A percentile compares a stretch with the other conserved stretches of the same genome.
These are phyloP conservation scores for zebrafish (Danio rerio) DNA, from an alignment of 2,113 vertebrate genomes.

Conservation along the genomic window DNA sequence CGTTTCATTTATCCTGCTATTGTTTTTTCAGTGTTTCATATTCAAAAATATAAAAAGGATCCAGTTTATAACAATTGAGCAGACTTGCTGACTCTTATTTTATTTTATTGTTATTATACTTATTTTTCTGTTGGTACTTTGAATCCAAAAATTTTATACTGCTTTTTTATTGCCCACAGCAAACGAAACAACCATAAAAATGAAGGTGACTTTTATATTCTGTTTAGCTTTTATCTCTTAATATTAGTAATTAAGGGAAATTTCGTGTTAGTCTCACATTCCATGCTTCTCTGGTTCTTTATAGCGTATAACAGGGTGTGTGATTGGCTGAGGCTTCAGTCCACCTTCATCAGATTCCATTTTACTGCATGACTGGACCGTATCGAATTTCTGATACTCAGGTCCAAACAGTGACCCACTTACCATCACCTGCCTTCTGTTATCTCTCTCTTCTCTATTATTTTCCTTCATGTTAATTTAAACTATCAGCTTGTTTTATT, in stretches of 20 bases:
- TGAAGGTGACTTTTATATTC: neutral
- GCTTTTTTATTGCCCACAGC: slow-evolving; percentile 5
- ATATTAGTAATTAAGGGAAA: slow-evolving; percentile 1
- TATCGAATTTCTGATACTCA: neutral
- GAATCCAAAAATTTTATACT: neutral
- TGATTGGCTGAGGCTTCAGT: slow-evolving; percentile 25
- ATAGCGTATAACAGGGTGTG: neutral
- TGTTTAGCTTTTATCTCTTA: neutral
- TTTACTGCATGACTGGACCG: slow-evolving; percentile 3
- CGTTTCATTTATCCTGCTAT: neutral
- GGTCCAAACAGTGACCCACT: slow-evolving; percentile 8
- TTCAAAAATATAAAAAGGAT: neutral
- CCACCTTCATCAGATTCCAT: slow-evolving; percentile 22
- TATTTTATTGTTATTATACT: too few species aligned
- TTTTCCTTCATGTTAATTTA: neutral
- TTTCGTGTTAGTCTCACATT: neutral
- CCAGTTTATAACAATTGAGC: neutral
- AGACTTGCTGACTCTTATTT: neutral
- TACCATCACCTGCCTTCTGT: neutral
- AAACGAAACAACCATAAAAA: neutral
- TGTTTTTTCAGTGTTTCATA: neutral
- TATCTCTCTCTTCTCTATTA: neutral
- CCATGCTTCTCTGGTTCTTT: neutral
- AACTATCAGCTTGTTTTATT: neutral
- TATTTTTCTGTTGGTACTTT: neutral